Base-by-base conservation (phyloP, 2,888 invertebrate genomes). In the Heterodera filipjevi region DNA sequence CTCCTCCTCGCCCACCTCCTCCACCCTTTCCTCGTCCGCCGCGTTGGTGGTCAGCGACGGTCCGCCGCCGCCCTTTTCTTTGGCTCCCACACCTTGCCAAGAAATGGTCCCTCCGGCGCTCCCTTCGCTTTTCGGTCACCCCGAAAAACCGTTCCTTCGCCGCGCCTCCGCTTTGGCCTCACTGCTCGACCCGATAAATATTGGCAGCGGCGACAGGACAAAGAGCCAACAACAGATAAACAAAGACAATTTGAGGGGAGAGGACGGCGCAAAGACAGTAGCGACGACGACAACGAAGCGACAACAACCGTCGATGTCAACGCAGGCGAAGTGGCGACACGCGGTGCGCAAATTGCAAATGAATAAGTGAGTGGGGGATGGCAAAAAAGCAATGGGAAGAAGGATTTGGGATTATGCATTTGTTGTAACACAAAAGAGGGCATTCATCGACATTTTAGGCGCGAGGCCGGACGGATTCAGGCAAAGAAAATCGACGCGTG, bases 401-500 rank as follows among this genome's bases (percentile, higher is more conserved):
- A 14, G 8, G 12, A 39, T 39, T 39, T 10, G 39, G 39, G 39
- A 39, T 12, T 39, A 39, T n/a, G n/a, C n/a, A n/a, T n/a, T n/a
- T n/a, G n/a, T n/a, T n/a, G n/a, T n/a, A n/a, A n/a, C n/a, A n/a
- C n/a, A n/a, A n/a, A n/a, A n/a, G n/a, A n/a, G n/a, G n/a, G n/a
- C n/a, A n/a, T n/a, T n/a, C n/a, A 39, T 39, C 12, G 12, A 39
- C 39, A 39, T 10, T 86, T 77, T 79, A 86, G 88, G 77, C 85
- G 87, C 78, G 84, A 85, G 64, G 83, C 84, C 39, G 88, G 87
- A 1, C 75, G 87, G 16, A 86, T 87, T 76, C 83, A 86, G 59
- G 89, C 89, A 5, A 87, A 87, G 81, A 82, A 82, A 76, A 89
- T 89, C 76, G 89, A 89, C 79, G 86, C 86, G 73, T 83, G 84